Conservation (phyloP, 2,113 vertebrate genomes). For the Cinclus cinclus region DNA sequence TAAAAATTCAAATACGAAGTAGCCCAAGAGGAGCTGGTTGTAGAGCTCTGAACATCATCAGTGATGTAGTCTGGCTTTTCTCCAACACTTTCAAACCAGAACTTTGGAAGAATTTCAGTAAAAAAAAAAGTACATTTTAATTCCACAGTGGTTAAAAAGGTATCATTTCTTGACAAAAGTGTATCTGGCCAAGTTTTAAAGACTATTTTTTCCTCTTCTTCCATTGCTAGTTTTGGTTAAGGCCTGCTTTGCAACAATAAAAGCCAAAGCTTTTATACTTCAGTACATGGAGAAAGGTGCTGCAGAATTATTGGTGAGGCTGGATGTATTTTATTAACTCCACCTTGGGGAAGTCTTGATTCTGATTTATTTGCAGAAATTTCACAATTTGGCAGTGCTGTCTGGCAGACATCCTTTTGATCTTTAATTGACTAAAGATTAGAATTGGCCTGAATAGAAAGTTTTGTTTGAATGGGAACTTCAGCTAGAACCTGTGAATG, state of each 20-base stretch:
- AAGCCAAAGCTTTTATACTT: neutral
- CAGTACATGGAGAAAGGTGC: neutral
- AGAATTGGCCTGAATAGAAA: neutral
- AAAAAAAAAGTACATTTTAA: neutral
- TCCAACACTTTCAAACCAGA: neutral
- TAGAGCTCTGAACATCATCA: neutral
- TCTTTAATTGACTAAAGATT: neutral
- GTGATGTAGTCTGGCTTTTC: neutral
- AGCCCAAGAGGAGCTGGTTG: neutral
- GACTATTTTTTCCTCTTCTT: neutral
- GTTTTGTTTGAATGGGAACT: neutral
- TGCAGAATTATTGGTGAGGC: neutral
- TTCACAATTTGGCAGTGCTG: neutral
- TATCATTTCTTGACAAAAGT: neutral
- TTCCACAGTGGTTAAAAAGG: neutral
- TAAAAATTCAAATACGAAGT: neutral
- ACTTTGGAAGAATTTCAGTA: neutral
- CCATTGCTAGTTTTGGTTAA: neutral
- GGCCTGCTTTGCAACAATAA: neutral
- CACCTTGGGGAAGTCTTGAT: neutral
- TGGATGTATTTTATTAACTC: neutral
- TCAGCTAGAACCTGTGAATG: neutral
- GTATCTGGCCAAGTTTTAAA: neutral
- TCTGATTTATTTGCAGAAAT: slow-evolving; percentile 1
- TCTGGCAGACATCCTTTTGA: neutral